Evolutionary conservation across 2,113 vertebrate genomes (phyloP), one percentile per base, ranked within the genome.

Genomic region (Paraplagusia blochii): DNA sequence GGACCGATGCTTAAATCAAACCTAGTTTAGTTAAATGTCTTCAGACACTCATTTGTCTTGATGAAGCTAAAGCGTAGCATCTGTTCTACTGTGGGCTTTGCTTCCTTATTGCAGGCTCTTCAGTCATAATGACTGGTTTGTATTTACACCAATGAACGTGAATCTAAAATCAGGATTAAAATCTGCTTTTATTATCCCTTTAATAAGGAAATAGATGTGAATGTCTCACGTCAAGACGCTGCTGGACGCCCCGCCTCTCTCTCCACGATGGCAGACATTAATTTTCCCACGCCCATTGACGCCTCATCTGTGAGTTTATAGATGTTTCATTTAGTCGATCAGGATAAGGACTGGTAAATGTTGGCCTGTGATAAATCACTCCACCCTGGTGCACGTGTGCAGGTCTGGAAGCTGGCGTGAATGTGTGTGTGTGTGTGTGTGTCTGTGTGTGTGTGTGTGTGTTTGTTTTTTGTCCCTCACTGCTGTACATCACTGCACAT

Each of bases 331-430:
- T 50, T 35, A 34, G 33, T 47, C 44, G 53, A 49, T 54, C 50
- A 33, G 46, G 38, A 6, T 44, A 22, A 36, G 29, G 35, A 61
- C 34, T 44, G 46, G 44, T 29, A 18, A 53, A 44, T 11, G 34
- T 57, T 44, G 40, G 44, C 57, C 22, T 7, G 43, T 45, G 57
- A 79, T 74, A 67, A 71, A 71, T 71, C 77, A 65, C 54, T 53
- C 14, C 16, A 1, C 9, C 13, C n/a, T 1, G 8, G 10, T 48
- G 54, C 14, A 12, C 47, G 18, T 52, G 48, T 51, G 36, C 55
- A 35, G 9, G 7, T 13, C 11, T 15, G 17, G 38, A 38, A 29
- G 40, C 38, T 38, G 4, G 22, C 44, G 42, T 29, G 17, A 53
- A 13, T 39, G 9, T 59, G 34, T 44, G 3, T 49, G 16, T 54